Evolutionary conservation across 2,797 vertebrate genomes (phyloP).

Genomic region (Trichosurus vulpecula): DNA sequence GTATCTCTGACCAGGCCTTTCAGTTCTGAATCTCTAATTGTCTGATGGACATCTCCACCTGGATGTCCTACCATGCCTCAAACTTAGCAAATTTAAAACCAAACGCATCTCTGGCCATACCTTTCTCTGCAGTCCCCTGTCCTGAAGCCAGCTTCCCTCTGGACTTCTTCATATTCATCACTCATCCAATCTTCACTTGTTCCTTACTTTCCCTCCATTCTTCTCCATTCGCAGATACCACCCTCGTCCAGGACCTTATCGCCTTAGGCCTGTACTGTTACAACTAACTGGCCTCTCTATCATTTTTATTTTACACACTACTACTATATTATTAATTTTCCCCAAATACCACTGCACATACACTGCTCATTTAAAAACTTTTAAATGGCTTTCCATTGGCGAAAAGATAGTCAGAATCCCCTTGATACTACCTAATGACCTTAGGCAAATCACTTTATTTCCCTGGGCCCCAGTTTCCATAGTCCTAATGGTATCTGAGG

Average conservation of each 20-base stretch:
- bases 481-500: not conserved
- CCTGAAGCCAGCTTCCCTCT: slow-evolving; percentile 41
- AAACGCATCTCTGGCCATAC: not conserved
- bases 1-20: not conserved
- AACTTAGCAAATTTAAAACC: not conserved
- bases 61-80: not conserved
- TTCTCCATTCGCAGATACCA: slow-evolving; percentile 40
- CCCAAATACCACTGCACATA: not conserved
- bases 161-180: slow-evolving; percentile 5
- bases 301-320: not conserved
- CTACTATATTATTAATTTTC: not conserved
- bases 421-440: not conserved
- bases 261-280: slow-evolving; percentile 33
- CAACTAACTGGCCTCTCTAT: slow-evolving; percentile 24
- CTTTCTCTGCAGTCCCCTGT: slow-evolving; percentile 36
- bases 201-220: slow-evolving; percentile 59
- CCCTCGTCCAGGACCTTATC: slow-evolving; percentile 57
- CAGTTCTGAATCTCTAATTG: not conserved
- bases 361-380: not conserved
- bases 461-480: not conserved
- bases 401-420: no score
- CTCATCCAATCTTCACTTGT: slow-evolving; percentile 71
- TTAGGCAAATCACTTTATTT: not conserved
- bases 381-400: not conserved
- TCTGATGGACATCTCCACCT: slow-evolving; percentile 4